phyloP scores from a whole-genome alignment of 2,113 vertebrate genomes.

The Miniopterus natalensis region DNA sequence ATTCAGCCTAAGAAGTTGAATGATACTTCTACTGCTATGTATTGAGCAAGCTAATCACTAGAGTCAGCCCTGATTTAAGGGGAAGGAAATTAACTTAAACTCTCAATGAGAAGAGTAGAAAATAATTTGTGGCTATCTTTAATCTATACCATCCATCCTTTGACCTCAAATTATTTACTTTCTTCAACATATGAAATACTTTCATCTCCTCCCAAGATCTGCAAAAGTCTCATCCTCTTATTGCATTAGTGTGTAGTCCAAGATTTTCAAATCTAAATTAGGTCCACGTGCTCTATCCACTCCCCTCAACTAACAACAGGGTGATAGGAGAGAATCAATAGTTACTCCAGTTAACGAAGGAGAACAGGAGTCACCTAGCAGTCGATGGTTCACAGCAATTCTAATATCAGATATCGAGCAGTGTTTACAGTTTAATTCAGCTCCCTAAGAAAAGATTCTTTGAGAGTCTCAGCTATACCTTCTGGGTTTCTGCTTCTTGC shows the following conservation, averaged over 20 bases:
- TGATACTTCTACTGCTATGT: neutral
- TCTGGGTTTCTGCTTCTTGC: neutral
- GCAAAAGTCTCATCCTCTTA: neutral
- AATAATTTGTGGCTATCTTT: conserved; percentile 4
- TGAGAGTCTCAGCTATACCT: neutral
- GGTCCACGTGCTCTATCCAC: neutral
- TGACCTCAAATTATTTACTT: neutral
- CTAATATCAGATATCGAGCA: neutral
- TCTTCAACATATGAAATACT: neutral
- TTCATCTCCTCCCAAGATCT: neutral
- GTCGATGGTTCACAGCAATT: neutral
- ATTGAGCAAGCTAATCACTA: neutral
- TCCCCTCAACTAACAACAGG: neutral
- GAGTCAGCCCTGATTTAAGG: neutral
- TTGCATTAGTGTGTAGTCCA: neutral
- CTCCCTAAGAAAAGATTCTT: neutral
- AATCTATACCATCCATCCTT: neutral
- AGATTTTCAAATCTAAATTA: neutral
- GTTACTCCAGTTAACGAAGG: neutral
- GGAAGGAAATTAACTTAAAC: neutral
- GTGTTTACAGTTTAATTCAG: neutral
- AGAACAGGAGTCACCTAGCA: neutral
- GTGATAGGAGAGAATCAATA: neutral
- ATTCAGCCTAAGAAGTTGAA: neutral
- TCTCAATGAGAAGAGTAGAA: neutral